Evolutionary conservation across 2,797 vertebrate species (phyloP).

Genomic region (Scyliorhinus canicula): DNA sequence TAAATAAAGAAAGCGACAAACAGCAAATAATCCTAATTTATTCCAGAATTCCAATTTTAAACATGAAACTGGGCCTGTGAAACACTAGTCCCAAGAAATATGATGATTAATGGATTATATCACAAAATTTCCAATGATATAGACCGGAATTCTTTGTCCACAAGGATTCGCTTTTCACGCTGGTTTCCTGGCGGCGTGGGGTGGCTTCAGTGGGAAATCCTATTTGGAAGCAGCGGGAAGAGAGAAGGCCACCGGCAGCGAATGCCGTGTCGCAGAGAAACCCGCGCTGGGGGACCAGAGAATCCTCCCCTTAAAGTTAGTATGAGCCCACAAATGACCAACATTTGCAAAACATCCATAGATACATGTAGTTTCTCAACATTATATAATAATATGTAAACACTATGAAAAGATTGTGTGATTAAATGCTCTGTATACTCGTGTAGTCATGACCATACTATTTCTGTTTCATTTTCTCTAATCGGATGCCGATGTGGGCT

Average conservation of each 20-base stretch:
- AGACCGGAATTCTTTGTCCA: too few species aligned
- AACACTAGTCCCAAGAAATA: not conserved
- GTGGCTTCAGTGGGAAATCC: too few species aligned
- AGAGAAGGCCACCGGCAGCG: too few species aligned
- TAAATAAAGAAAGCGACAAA: not conserved
- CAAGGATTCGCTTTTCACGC: too few species aligned
- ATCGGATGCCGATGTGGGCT: constrained; percentile 28
- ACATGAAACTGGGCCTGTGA: not conserved
- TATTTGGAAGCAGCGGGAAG: too few species aligned
- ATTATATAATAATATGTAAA: constrained; percentile 3
- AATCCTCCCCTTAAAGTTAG: too few species aligned
- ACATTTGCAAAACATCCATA: constrained; percentile 32
- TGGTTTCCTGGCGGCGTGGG: too few species aligned
- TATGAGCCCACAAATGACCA: constrained; percentile 13
- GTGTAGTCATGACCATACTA: not conserved
- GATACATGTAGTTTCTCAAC: constrained; percentile 27
- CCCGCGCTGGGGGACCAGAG: too few species aligned
- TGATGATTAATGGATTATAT: constrained; percentile 31
- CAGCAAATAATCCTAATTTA: constrained; percentile 13
- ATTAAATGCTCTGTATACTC: constrained; percentile 15
- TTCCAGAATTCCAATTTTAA: not conserved
- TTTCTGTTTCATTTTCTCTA: not conserved
- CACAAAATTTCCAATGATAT: constrained; percentile 5
- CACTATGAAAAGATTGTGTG: constrained; percentile 30
- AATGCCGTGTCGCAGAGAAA: too few species aligned